These are phyloP conservation scores for Aporophyla lueneburgensis DNA, from an alignment of 2,888 invertebrate genomes.

Conservation along the genomic window DNA sequence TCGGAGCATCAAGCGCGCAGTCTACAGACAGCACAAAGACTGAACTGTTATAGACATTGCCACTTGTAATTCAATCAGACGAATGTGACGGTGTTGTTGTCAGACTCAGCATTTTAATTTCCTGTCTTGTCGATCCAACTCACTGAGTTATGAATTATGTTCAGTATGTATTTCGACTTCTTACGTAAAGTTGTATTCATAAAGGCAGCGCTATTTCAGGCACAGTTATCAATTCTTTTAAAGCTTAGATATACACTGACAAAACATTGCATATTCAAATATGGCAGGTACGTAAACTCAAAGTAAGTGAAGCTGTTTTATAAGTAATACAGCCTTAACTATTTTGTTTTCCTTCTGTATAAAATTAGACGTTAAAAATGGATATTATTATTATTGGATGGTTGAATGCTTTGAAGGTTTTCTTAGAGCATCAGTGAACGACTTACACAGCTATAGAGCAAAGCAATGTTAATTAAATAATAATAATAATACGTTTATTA, in stretches of 20 bases:
- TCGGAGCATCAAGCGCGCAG: constrained; percentile 5
- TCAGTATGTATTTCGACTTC: constrained; percentile 3
- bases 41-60: no score
- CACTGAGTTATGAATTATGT: constrained; percentile 16
- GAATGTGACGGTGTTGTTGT: constrained; percentile 48
- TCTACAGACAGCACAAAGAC: constrained; percentile 1
- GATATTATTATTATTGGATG: no score
- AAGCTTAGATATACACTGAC: constrained; percentile 7
- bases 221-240: neutral
- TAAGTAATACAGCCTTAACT: neutral
- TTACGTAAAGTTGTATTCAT: neutral
- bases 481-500: no score
- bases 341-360: neutral
- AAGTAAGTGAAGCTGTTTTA: neutral
- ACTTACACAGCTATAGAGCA: neutral
- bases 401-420: neutral
- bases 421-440: neutral
- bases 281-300: neutral
- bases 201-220: neutral
- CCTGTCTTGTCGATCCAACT: constrained; percentile 59
- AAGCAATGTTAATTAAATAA: constrained; percentile 29
- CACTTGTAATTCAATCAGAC: constrained; percentile 58
- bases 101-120: constrained; percentile 71
- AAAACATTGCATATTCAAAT: constrained; percentile 10
- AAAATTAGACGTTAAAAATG: neutral